Evolutionary conservation across 1,140 invertebrate species (phyloP).

Genomic region (Orius insidiosus): DNA sequence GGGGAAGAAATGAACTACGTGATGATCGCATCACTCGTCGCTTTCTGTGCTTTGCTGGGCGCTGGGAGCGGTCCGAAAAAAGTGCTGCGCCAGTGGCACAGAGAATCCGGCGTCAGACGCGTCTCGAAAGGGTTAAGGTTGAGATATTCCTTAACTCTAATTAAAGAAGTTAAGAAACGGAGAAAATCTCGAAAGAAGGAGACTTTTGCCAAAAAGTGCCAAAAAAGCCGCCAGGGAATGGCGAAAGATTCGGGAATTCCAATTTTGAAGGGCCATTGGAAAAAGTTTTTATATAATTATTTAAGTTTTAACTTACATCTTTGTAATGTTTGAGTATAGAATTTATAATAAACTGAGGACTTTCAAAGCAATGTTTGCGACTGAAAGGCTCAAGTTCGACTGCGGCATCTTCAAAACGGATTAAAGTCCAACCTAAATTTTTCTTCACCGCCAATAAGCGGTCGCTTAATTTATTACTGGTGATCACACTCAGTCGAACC

Average conservation of each 20-base stretch:
- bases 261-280: neutral
- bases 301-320: slow-evolving; percentile 13
- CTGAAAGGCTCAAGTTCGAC: slow-evolving; percentile 80
- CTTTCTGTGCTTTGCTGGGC: no score
- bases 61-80: no score
- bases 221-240: neutral
- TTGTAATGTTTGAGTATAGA: slow-evolving; percentile 26
- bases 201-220: neutral
- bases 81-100: no score
- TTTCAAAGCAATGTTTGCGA: slow-evolving; percentile 77
- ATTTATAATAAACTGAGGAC: slow-evolving; percentile 58
- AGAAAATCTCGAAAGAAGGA: no score
- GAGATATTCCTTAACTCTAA: no score
- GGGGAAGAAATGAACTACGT: no score
- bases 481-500: slow-evolving; percentile 71
- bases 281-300: neutral
- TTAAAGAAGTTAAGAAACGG: no score
- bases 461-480: slow-evolving; percentile 57
- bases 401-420: slow-evolving; percentile 90
- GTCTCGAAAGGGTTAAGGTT: no score
- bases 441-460: slow-evolving; percentile 67
- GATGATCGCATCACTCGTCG: no score
- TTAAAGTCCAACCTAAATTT: slow-evolving; percentile 68
- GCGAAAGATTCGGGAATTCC: neutral
- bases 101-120: no score